Base-by-base conservation (phyloP, 2,888 invertebrate genomes). In the Phyllotreta striolata region DNA sequence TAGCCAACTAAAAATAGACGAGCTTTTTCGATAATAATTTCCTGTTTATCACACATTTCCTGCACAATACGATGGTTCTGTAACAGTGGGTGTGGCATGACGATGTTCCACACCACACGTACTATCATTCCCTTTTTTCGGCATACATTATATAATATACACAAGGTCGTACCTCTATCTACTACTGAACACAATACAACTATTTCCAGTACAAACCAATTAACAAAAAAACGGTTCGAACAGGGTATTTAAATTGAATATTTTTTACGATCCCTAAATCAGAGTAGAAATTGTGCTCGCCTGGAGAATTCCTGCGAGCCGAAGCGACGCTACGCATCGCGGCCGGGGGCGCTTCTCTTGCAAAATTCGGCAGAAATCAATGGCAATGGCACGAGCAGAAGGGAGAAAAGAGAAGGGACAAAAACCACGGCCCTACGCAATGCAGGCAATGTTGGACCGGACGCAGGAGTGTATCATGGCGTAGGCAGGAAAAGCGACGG, bases 401-500 rank as follows among this genome's bases (percentile, higher is more conserved):
- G 14, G 24, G 24, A 24, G 24, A 24, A 24, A 24, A 24, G 41
- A 59, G 43, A 13, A 69, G 67, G 54, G 37, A 65, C 55, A 46
- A 24, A 12, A 51, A 47, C 37, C 41, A 43, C 51, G 57, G 58
- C 56, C 71, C 67, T 73, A 73, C 74, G 74, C 74, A 74, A 74
- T 74, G 74, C 74, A 72, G 74, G 69, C 71, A 60, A 69, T 71
- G 71, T 73, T 71, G 68, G 70, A 66, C 64, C 66, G 62, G 49
- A 39, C 58, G 58, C 52, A 34, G 49, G 58, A 58, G 49, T 51
- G 41, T 51, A 54, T 12, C 41, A 44, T 54, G 34, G 41, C 43
- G 24, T 59, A 59, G 59, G 59, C 59, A 14, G 51, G 43, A 55
- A 13, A 64, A 24, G 24, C 24, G 24, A 24, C 24, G 68, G 62